Conservation (phyloP, 2,888 invertebrate genomes). For the Tolmerus cingulatus region DNA sequence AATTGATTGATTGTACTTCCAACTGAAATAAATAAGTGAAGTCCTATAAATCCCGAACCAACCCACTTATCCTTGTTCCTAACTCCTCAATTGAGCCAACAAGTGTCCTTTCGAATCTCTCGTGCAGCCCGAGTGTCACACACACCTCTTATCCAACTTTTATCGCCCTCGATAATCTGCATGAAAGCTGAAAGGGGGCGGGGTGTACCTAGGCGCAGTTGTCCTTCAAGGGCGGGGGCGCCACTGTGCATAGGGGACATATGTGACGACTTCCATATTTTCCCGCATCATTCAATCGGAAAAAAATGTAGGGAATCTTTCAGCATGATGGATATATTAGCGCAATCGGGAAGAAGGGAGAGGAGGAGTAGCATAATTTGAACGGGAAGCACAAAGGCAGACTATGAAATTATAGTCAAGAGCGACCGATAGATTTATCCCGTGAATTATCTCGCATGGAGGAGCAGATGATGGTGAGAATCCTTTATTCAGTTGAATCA, state of each 20-base stretch:
- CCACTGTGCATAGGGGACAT: neutral
- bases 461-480: neutral
- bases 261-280: neutral
- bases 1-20: neutral
- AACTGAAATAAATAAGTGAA: neutral
- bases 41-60: neutral
- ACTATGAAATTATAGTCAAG: neutral
- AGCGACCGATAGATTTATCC: neutral
- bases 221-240: neutral
- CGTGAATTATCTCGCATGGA: neutral
- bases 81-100: neutral
- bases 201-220: neutral
- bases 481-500: neutral
- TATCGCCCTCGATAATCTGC: neutral
- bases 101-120: neutral
- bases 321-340: neutral
- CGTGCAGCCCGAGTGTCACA: neutral
- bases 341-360: neutral
- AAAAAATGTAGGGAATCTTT: neutral
- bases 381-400: neutral
- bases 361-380: neutral
- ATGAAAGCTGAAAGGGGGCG: neutral
- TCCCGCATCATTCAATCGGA: neutral
- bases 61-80: neutral
- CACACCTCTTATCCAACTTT: neutral